These are phyloP conservation scores for Oryzias curvinotus DNA, from an alignment of 2,113 vertebrate species.

Conservation along the genomic window DNA sequence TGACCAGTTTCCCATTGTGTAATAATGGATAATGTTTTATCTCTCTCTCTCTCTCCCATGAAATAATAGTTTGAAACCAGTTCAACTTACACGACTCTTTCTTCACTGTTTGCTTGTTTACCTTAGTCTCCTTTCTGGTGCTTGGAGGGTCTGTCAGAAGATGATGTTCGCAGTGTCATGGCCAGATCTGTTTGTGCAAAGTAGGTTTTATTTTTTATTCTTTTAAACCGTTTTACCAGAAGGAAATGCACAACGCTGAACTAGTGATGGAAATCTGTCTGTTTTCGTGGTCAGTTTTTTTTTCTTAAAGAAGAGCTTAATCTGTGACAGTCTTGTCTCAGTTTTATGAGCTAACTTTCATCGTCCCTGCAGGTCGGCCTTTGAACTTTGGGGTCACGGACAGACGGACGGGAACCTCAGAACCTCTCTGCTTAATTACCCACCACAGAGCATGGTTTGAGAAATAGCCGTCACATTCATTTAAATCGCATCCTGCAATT, in stretches of 20 bases:
- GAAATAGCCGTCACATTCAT: background rate
- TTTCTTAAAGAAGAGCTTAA: background rate
- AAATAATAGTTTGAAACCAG: too few species aligned
- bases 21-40: too few species aligned
- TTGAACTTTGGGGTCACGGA: conserved; percentile 97
- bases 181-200: conserved; percentile 95
- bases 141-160: conserved; percentile 86
- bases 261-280: background rate
- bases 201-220: conserved; percentile 71
- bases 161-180: conserved; percentile 87
- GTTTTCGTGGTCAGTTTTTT: background rate
- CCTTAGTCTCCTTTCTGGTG: conserved; percentile 93
- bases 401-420: conserved; percentile 82
- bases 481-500: background rate
- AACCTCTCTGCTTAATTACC: conserved; percentile 84
- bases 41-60: too few species aligned
- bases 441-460: conserved; percentile 86
- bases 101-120: background rate
- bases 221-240: background rate
- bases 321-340: background rate
- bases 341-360: background rate
- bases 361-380: conserved; percentile 84
- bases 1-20: too few species aligned
- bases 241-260: background rate
- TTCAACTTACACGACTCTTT: too few species aligned